Evolutionary conservation across 2,797 vertebrate genomes (phyloP).

Genomic region (Pseudochirops cupreus): DNA sequence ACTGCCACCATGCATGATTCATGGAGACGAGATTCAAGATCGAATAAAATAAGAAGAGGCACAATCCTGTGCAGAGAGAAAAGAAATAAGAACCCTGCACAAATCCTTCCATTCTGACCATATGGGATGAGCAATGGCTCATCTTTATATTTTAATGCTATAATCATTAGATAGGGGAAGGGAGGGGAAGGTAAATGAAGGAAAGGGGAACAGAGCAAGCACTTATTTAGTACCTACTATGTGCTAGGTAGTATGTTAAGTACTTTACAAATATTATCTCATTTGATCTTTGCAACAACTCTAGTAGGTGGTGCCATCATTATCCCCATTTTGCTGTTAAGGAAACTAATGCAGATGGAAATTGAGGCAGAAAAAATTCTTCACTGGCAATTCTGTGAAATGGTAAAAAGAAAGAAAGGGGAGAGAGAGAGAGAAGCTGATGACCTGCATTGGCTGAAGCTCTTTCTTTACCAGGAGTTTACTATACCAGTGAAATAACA

Average conservation of each 20-base stretch:
- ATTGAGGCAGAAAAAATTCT: neutral
- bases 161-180: neutral
- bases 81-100: neutral
- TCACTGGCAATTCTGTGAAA: neutral
- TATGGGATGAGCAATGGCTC: neutral
- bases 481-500: neutral
- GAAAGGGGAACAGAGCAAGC: neutral
- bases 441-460: neutral
- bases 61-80: neutral
- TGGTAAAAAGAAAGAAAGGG: neutral
- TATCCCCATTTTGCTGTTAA: neutral
- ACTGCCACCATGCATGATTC: neutral
- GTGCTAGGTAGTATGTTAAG: neutral
- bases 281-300: neutral
- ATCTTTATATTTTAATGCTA: neutral
- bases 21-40: neutral
- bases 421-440: neutral
- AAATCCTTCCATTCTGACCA: neutral
- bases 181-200: neutral
- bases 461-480: neutral
- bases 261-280: neutral
- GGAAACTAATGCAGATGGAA: neutral
- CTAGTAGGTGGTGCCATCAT: neutral
- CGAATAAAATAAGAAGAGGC: neutral
- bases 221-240: neutral